phyloP scores from a whole-genome alignment of 2,113 vertebrate species.

The Oceanites oceanicus region DNA sequence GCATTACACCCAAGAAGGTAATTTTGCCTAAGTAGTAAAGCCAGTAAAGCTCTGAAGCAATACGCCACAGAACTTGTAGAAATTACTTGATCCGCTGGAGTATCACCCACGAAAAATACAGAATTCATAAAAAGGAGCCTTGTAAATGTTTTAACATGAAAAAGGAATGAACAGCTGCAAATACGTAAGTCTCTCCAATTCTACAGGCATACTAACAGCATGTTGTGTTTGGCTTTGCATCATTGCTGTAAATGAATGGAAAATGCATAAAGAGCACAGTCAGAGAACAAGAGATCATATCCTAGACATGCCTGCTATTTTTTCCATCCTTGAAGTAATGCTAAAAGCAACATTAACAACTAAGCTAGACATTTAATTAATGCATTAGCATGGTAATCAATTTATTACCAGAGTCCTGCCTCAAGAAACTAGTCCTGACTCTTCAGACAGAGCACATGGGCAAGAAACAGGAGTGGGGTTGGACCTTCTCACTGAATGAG shows the following conservation, averaged over 20 bases:
- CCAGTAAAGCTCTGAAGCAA: background rate
- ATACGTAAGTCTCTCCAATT: background rate
- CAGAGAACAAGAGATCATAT: background rate
- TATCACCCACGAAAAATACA: background rate
- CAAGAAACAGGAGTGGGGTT: background rate
- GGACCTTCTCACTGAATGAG: background rate
- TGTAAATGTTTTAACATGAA: background rate
- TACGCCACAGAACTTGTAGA: background rate
- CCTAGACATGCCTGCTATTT: background rate
- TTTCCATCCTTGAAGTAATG: background rate
- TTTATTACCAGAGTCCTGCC: background rate
- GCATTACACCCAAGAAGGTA: background rate
- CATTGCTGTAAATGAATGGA: background rate
- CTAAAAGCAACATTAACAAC: background rate
- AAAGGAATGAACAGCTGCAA: background rate
- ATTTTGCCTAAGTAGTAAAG: background rate
- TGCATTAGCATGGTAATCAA: background rate
- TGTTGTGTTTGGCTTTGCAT: background rate
- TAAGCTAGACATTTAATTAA: background rate
- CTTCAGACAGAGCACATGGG: background rate
- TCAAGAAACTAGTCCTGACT: background rate
- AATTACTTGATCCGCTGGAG: background rate
- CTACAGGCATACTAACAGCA: background rate
- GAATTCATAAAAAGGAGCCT: background rate
- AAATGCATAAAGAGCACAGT: background rate